These are phyloP conservation scores for Macropodus opercularis DNA, from an alignment of 2,797 vertebrate genomes.

Conservation along the genomic window DNA sequence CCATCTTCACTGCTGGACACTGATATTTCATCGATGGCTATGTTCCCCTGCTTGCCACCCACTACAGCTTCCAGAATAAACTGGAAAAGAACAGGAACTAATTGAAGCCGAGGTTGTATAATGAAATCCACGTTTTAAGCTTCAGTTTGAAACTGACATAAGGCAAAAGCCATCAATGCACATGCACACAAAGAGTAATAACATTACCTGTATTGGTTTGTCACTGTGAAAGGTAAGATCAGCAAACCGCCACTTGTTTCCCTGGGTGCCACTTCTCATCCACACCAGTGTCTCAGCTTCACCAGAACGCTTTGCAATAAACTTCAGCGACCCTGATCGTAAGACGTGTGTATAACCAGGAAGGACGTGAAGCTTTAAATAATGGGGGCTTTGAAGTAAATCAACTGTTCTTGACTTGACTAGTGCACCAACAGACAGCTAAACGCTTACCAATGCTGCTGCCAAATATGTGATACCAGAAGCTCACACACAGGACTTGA, in stretches of 20 bases:
- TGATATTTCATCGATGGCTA: constrained; percentile 77
- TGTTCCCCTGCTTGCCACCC: constrained; percentile 71
- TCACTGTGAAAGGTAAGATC: constrained; percentile 77
- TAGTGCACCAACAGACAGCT: background rate
- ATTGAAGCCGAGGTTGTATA: background rate
- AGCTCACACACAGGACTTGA: constrained; percentile 76
- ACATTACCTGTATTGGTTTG: constrained; percentile 76
- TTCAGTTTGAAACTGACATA: no score
- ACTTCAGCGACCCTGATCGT: constrained; percentile 75
- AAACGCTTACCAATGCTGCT: constrained; percentile 76
- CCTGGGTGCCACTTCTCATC: constrained; percentile 81
- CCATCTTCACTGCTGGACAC: constrained; percentile 59
- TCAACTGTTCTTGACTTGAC: no score
- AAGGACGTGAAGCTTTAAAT: no score
- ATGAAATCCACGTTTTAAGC: no score
- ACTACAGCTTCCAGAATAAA: constrained; percentile 79
- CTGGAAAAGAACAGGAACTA: constrained; percentile 51
- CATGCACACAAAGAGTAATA: background rate
- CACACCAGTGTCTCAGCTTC: constrained; percentile 72
- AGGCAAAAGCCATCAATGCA: background rate
- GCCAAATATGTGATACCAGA: constrained; percentile 82
- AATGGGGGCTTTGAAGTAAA: no score
- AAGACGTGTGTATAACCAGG: no score
- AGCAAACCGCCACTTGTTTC: constrained; percentile 83
- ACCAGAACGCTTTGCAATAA: constrained; percentile 67